Evolutionary conservation across 2,797 vertebrate genomes (phyloP).

Genomic region (Scolopax rusticola): DNA sequence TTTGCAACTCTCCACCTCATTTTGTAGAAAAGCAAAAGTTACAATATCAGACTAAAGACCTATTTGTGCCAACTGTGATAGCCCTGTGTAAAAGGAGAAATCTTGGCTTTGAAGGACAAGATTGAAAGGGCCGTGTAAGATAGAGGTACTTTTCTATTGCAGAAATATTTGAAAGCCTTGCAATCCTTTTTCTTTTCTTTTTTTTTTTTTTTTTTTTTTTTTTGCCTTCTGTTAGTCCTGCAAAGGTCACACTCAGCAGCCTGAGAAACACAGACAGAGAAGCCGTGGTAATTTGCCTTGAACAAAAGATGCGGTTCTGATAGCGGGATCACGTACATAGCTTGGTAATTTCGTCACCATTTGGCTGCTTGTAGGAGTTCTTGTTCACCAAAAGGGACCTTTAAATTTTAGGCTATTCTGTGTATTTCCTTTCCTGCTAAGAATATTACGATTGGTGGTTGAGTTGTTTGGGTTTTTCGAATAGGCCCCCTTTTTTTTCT

Average conservation of each 20-base stretch:
- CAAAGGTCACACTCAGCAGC: not conserved
- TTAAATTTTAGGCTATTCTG: constrained; percentile 23
- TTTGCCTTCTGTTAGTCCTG: not conserved
- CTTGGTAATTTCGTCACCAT: not conserved
- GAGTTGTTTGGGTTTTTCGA: not conserved
- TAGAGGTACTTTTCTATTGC: not conserved
- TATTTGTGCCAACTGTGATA: not conserved
- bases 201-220: not conserved
- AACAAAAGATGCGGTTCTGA: constrained; percentile 37
- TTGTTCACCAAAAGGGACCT: constrained; percentile 20
- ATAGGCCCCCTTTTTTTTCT: not conserved
- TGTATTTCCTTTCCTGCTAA: not conserved
- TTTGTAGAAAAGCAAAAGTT: not conserved
- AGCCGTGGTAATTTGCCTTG: not conserved
- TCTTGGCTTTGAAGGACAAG: not conserved
- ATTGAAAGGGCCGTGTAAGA: accelerated
- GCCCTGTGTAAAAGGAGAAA: not conserved
- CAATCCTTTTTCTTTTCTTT: not conserved
- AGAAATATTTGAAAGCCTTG: not conserved
- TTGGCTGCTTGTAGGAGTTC: constrained; percentile 1
- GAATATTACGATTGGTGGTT: not conserved
- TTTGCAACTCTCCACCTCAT: not conserved
- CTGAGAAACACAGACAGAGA: not conserved
- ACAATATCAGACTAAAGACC: not conserved
- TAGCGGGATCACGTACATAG: not conserved